These are phyloP conservation scores for Tiliqua scincoides DNA, from an alignment of 2,113 vertebrate genomes.

Conservation along the genomic window DNA sequence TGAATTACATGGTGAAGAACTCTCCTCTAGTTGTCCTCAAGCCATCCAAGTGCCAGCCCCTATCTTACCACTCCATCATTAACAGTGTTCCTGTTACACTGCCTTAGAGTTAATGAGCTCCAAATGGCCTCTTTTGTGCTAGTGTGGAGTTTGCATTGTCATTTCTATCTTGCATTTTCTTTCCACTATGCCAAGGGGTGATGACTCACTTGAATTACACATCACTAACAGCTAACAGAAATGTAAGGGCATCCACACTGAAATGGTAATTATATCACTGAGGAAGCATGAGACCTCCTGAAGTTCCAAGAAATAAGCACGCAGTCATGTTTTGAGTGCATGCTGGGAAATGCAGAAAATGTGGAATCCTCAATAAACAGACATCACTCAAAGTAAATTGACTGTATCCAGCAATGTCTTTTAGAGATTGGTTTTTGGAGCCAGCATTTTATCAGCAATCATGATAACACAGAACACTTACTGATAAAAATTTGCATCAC, in stretches of 20 bases:
- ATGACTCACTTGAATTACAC: slow-evolving; percentile 60
- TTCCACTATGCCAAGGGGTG: slow-evolving; percentile 31
- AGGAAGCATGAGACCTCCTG: slow-evolving; percentile 52
- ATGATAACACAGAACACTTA: background rate
- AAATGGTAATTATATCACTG: slow-evolving; percentile 42
- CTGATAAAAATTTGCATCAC: background rate
- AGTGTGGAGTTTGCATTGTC: slow-evolving; percentile 7
- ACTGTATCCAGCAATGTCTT: background rate
- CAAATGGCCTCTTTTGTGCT: slow-evolving; percentile 25
- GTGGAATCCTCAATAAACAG: background rate
- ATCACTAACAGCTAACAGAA: background rate
- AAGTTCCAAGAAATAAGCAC: slow-evolving; percentile 43
- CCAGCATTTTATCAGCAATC: slow-evolving; percentile 2
- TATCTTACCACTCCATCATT: slow-evolving; percentile 1
- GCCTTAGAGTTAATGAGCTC: slow-evolving; percentile 17
- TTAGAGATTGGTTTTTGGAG: background rate
- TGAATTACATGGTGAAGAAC: slow-evolving; percentile 2
- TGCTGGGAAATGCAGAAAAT: slow-evolving; percentile 20
- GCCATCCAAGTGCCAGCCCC: background rate
- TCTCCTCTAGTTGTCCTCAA: background rate
- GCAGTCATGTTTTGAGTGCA: slow-evolving; percentile 34
- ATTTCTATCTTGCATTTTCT: slow-evolving; percentile 15
- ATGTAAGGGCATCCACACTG: slow-evolving; percentile 23
- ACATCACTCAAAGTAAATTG: background rate
- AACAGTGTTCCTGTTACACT: slow-evolving; percentile 2